phyloP scores from a whole-genome alignment of 2,113 vertebrate species.

The Ciconia stormi region DNA sequence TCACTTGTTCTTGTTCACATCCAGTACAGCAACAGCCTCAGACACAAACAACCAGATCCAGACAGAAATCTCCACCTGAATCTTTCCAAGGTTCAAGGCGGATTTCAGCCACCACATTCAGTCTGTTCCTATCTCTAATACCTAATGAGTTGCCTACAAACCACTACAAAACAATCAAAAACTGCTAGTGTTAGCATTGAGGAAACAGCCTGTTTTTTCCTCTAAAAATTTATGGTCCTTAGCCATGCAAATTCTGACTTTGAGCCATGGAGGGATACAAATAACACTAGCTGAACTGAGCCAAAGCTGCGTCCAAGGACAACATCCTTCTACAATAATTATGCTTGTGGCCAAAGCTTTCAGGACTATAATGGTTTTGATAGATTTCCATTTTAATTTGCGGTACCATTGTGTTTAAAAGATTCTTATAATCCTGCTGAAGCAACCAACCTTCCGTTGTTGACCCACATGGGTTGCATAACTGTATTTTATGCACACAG shows the following conservation, averaged over 20 bases:
- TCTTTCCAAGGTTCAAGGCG: neutral
- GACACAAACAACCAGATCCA: neutral
- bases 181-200: slow-evolving; percentile 43
- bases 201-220: slow-evolving; percentile 23
- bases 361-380: slow-evolving; percentile 56
- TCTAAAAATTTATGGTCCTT: slow-evolving; percentile 40
- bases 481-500: slow-evolving; percentile 35
- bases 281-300: slow-evolving; percentile 15
- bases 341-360: slow-evolving; percentile 56
- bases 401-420: slow-evolving; percentile 53
- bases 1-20: neutral
- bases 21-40: neutral
- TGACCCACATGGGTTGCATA: slow-evolving; percentile 37
- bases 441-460: slow-evolving; percentile 46
- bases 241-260: slow-evolving; percentile 37
- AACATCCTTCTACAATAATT: slow-evolving; percentile 59
- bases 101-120: neutral
- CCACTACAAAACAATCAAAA: slow-evolving; percentile 20
- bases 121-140: neutral
- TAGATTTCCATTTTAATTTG: slow-evolving; percentile 64
- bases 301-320: slow-evolving; percentile 40
- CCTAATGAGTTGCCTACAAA: neutral
- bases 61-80: neutral
- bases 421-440: slow-evolving; percentile 44
- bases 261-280: slow-evolving; percentile 34